Base-by-base conservation (phyloP, 2,113 vertebrate genomes). In the Zapus hudsonius region DNA sequence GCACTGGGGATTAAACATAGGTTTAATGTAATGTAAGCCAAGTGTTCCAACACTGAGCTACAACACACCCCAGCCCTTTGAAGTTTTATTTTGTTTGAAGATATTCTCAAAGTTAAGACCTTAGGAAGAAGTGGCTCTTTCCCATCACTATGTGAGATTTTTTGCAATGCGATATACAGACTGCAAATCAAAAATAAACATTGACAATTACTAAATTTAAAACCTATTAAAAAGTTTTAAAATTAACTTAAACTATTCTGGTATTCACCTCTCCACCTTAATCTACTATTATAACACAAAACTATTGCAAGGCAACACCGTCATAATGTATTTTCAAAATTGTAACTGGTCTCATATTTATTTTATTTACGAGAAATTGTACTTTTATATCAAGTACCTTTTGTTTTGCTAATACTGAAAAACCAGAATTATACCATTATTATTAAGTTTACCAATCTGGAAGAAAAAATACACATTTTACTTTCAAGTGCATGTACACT, bases 381-480 rank as follows among this genome's bases (percentile, higher is more conserved):
- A 40, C 36, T 67, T 94, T 52, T 95, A 63, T 59, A 84, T 63
- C 33, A 95, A 94, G 83, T 88, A 29, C 89, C 22, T 42, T 85
- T 84, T 72, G 19, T 86, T 91, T 84, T 90, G 61, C 31, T 88
- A 94, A 81, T 47, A 91, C 11, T 90, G 83, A 82, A 95, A 90
- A 61, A 94, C 72, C 63, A 93, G n/a, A 88, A 92, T 89, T 33
- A 89, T 27, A 92, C 74, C 20, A 90, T 75, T 66, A 81, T 20
- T n/a, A n/a, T n/a, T 91, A 87, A 94, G 59, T n/a, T 75, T 55
- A 84, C 69, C 15, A 73, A 79, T 79, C 72, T 69, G 22, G 4
- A 93, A 97, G 69, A 93, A 93, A 94, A 95, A 85, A 73, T 61
- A 74, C 2, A 52, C 42, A 90, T 89, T 79, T 90, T 92, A 79